Evolutionary conservation across 2,797 vertebrate genomes (phyloP).

Genomic region (Poliocrania exsul): DNA sequence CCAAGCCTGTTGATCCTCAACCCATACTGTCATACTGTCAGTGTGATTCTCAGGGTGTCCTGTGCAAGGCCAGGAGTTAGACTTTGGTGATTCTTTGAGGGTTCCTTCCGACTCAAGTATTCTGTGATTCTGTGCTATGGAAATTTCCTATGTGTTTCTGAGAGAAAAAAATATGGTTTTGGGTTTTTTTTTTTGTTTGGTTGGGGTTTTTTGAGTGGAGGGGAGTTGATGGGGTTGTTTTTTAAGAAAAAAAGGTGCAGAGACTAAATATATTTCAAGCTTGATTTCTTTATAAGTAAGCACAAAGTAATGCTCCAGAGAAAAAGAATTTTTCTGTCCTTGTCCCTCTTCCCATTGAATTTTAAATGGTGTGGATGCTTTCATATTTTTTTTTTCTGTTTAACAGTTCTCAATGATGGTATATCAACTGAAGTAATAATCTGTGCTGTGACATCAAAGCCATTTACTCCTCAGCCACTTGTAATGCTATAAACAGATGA

Average conservation of each 20-base stretch:
- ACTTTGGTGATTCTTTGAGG: rapidly evolving
- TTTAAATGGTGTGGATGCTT: background rate
- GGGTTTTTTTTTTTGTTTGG: no score
- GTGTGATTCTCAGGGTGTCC: background rate
- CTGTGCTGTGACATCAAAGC: background rate
- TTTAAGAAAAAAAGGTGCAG: background rate
- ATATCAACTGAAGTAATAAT: background rate
- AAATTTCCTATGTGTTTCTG: background rate
- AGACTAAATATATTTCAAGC: background rate
- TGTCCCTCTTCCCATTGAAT: background rate
- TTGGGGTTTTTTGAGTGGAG: no score
- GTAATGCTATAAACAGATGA: background rate
- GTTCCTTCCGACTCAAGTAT: background rate
- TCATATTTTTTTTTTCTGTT: background rate
- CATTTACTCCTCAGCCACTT: background rate
- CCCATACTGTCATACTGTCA: no score
- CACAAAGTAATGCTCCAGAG: background rate
- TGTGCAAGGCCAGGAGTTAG: background rate
- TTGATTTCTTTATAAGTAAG: background rate
- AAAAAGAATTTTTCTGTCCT: background rate
- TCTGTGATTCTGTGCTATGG: background rate
- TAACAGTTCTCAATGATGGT: background rate
- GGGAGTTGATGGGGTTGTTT: background rate
- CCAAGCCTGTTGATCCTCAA: no score
- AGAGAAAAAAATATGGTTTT: background rate